These are phyloP conservation scores for Amorpha juglandis DNA, from an alignment of 2,888 invertebrate species.

Conservation along the genomic window DNA sequence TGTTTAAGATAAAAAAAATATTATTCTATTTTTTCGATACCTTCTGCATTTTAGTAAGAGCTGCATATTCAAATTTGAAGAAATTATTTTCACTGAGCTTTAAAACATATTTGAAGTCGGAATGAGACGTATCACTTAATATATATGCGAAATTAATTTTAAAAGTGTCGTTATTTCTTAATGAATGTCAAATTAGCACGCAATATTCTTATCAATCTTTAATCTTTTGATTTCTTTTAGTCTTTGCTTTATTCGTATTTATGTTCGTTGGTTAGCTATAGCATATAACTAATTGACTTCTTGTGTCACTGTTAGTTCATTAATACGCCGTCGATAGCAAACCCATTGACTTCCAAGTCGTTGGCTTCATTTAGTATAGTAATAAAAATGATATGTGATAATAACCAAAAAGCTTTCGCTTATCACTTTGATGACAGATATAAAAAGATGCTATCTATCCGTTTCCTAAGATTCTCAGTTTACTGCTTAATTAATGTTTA, in stretches of 20 bases:
- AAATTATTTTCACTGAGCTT: too few relatives aligned
- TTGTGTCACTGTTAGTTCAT: neutral
- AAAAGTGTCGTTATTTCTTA: too few relatives aligned
- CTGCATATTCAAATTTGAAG: too few relatives aligned
- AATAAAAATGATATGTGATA: conserved; percentile 32
- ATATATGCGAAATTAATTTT: too few relatives aligned
- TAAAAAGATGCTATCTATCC: conserved; percentile 53
- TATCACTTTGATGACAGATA: conserved; percentile 53
- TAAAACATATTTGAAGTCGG: too few relatives aligned
- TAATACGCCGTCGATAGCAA: conserved; percentile 5
- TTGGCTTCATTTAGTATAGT: conserved; percentile 29
- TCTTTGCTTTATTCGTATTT: neutral
- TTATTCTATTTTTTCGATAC: too few relatives aligned
- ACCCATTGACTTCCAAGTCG: conserved; percentile 7
- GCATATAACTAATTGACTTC: neutral
- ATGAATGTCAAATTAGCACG: too few relatives aligned
- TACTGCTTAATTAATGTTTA: conserved; percentile 65
- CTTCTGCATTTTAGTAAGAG: too few relatives aligned
- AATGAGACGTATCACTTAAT: too few relatives aligned
- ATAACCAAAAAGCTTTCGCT: conserved; percentile 42
- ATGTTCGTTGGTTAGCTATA: neutral
- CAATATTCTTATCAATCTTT: too few relatives aligned
- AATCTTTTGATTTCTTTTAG: too few relatives aligned
- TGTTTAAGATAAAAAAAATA: too few relatives aligned
- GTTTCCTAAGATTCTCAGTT: conserved; percentile 50